These are phyloP conservation scores for Homarus gammarus DNA, from an alignment of 2,888 invertebrate genomes.

Conservation along the genomic window DNA sequence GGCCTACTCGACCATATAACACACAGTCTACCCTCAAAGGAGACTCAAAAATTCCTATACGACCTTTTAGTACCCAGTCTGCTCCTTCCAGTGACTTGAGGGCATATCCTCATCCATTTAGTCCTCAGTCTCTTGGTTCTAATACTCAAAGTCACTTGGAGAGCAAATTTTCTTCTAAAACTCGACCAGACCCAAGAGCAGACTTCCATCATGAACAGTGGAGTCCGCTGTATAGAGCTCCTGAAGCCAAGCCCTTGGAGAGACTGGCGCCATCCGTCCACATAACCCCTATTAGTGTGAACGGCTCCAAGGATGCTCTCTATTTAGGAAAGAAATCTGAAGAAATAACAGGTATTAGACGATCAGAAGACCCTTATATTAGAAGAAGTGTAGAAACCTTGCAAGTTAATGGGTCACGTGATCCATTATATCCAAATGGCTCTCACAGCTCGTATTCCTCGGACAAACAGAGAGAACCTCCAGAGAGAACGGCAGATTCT, in stretches of 20 bases:
- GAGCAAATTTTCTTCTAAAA: conserved; percentile 44
- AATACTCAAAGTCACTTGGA: conserved; percentile 29
- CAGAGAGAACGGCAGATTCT: conserved; percentile 25
- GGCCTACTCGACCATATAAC: conserved; percentile 23
- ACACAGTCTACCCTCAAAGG: conserved; percentile 18
- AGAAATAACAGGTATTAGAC: conserved; percentile 33
- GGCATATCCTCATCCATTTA: conserved; percentile 28
- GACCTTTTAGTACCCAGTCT: conserved; percentile 34
- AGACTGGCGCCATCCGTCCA: conserved; percentile 67
- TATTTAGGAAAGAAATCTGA: conserved; percentile 52
- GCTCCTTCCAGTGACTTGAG: conserved; percentile 30
- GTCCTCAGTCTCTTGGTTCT: conserved; percentile 22
- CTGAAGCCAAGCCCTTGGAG: conserved; percentile 52
- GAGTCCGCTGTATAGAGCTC: conserved; percentile 44
- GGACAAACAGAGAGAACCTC: conserved; percentile 37
- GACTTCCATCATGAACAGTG: conserved; percentile 32
- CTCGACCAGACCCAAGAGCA: conserved; percentile 24
- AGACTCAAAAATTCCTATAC: conserved; percentile 18
- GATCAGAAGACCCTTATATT: conserved; percentile 44
- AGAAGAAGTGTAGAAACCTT: conserved; percentile 38
- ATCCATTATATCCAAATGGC: conserved; percentile 64
- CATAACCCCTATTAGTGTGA: conserved; percentile 50
- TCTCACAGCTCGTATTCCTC: conserved; percentile 53
- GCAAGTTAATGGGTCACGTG: conserved; percentile 66
- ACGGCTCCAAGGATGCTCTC: conserved; percentile 64